Base-by-base conservation (phyloP, 2,888 invertebrate genomes). In the Unio delphinus region DNA sequence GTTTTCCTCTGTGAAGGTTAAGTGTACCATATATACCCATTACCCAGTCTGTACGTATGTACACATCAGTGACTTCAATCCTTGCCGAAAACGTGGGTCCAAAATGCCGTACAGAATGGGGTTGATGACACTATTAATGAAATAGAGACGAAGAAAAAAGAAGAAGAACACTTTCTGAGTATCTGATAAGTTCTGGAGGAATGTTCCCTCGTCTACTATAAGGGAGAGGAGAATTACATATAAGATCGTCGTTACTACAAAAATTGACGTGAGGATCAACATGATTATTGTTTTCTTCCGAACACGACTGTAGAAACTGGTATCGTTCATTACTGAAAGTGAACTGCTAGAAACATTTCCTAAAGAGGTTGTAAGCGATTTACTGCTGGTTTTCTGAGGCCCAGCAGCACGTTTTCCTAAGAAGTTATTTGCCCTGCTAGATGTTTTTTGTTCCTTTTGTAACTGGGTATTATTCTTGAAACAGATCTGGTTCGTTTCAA, bases 71-170 rank as follows among this genome's bases (percentile, higher is more conserved):
- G 45, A 17, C n/a, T 58, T 63, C 2, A 68, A 17, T 2, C 64
- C 70, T 17, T 58, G 34, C 18, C 67, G 63, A 45, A 70, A 66
- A 18, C 65, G 57, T 3, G 70, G 70, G 61, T 70, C 70, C 64
- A 70, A 26, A 20, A 70, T 34, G 17, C 67, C 64, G n/a, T 70
- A 70, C 7, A 70, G 45, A 20, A 70, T 58, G 11, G 70, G 70
- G 26, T 70, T 70, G 34, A 70, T 67, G 8, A 70, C 63, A 55
- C 65, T 63, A 56, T 70, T 66, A 4, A 70, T 57, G 58, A 70
- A 70, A 26, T 70, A 70, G 18, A 70, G 64, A 15, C 70, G 59
- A 4, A 67, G 45, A 59, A 70, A 70, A 8, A 70, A 70, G 58
- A 70, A 70, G 34, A 63, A 70, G 11, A 64, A 5, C 3, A 64